Percentiles rank a stretch among this genome's conserved stretches.
These are phyloP conservation scores for Enteromius viviparus DNA, from an alignment of 2,797 vertebrate genomes.

Conservation along the genomic window DNA sequence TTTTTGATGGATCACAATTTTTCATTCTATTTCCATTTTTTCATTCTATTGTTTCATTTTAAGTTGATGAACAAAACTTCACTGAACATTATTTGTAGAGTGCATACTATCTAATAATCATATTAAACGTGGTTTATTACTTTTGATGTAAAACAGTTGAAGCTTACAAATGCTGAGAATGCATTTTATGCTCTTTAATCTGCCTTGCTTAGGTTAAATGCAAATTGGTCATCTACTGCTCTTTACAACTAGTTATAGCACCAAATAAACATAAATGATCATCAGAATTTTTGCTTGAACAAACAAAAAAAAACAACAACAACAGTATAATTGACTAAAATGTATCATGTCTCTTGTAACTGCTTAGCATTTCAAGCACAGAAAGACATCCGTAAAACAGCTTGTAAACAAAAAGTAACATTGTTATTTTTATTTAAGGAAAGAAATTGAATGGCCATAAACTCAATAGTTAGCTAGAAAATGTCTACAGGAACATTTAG, in stretches of 20 bases:
- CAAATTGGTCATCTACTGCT: neutral
- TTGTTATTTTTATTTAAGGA: neutral
- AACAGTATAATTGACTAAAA: neutral
- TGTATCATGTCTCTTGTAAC: neutral
- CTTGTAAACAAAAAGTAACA: neutral
- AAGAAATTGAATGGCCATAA: neutral
- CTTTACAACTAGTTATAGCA: neutral
- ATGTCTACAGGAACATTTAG: neutral
- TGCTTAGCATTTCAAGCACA: neutral
- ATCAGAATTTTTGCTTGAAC: neutral
- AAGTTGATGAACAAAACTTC: neutral
- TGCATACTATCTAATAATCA: neutral
- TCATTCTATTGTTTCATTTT: neutral
- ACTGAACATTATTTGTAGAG: neutral
- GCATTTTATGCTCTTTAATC: neutral
- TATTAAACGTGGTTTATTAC: neutral
- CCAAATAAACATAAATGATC: neutral
- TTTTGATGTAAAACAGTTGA: neutral
- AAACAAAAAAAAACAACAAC: too few relatives aligned
- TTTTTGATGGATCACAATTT: neutral
- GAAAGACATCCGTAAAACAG: neutral
- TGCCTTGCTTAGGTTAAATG: neutral
- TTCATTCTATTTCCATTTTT: neutral
- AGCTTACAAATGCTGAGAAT: neutral
- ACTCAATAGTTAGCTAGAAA: neutral